phyloP scores from a whole-genome alignment of 2,113 vertebrate species.

The Python bivittatus region DNA sequence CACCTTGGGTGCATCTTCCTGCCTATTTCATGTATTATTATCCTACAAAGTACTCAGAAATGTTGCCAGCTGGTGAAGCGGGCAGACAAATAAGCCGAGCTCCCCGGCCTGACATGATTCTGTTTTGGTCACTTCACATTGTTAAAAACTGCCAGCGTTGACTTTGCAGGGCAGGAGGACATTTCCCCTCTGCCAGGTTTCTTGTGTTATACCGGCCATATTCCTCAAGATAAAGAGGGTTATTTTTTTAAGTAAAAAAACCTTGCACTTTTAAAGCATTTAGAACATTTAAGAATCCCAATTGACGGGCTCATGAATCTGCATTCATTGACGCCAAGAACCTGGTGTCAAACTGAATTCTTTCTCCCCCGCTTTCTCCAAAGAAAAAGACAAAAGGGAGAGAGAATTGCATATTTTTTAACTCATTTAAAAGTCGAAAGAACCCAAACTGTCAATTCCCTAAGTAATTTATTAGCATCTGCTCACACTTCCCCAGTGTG shows the following conservation, averaged over 20 bases:
- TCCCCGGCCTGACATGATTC: slow-evolving; percentile 71
- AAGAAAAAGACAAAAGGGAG: slow-evolving; percentile 26
- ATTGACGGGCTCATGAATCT: slow-evolving; percentile 55
- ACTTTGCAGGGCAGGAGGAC: slow-evolving; percentile 65
- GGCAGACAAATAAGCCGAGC: slow-evolving; percentile 14
- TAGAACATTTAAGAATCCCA: slow-evolving; percentile 61
- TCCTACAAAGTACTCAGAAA: slow-evolving; percentile 66
- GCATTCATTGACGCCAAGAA: slow-evolving; percentile 54
- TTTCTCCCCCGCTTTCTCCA: background rate
- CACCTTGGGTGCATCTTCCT: background rate
- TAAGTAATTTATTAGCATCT: slow-evolving; percentile 46
- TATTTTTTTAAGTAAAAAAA: slow-evolving; percentile 4
- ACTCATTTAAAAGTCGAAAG: slow-evolving; percentile 51
- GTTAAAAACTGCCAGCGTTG: slow-evolving; percentile 70
- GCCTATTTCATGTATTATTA: slow-evolving; percentile 49
- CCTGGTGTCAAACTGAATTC: slow-evolving; percentile 41
- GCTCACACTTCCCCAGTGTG: background rate
- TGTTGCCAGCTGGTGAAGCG: slow-evolving; percentile 23
- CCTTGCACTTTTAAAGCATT: slow-evolving; percentile 57
- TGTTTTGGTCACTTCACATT: slow-evolving; percentile 72
- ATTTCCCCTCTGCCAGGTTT: slow-evolving; percentile 66
- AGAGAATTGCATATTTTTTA: slow-evolving; percentile 45
- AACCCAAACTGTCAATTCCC: slow-evolving; percentile 30
- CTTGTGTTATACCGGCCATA: slow-evolving; percentile 65
- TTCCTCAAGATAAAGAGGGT: slow-evolving; percentile 59